phyloP scores from a whole-genome alignment of 2,797 vertebrate species.

The Vireo griseus region DNA sequence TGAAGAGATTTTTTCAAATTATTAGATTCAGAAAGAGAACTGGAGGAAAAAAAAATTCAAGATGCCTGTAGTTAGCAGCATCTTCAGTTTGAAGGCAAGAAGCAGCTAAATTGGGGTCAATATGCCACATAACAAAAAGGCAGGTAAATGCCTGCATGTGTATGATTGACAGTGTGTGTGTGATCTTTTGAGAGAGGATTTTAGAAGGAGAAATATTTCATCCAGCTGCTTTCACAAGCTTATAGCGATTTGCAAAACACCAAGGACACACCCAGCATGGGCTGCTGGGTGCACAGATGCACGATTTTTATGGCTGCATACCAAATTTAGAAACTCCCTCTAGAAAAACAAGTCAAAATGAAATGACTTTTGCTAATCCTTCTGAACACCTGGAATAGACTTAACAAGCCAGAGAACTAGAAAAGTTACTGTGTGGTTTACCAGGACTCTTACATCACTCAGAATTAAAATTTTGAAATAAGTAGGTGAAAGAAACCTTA shows the following conservation, averaged over 20 bases:
- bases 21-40: background rate
- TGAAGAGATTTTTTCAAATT: background rate
- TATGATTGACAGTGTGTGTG: background rate
- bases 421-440: slow-evolving; percentile 7
- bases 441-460: background rate
- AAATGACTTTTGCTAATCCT: slow-evolving; percentile 38
- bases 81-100: background rate
- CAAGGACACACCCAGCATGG: background rate
- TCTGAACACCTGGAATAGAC: slow-evolving; percentile 38
- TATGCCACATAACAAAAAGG: background rate
- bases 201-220: background rate
- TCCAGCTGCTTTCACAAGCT: background rate
- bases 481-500: slow-evolving; percentile 1
- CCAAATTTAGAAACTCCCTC: slow-evolving; percentile 28
- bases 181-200: background rate
- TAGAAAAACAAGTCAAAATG: slow-evolving; percentile 21
- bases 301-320: background rate
- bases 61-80: background rate
- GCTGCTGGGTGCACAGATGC: slow-evolving; percentile 6
- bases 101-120: background rate
- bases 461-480: slow-evolving; percentile 3
- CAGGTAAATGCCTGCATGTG: background rate
- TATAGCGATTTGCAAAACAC: background rate
- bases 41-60: background rate
- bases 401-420: background rate